These are phyloP conservation scores for Myiozetetes cayanensis DNA, from an alignment of 2,113 vertebrate species.

Conservation along the genomic window DNA sequence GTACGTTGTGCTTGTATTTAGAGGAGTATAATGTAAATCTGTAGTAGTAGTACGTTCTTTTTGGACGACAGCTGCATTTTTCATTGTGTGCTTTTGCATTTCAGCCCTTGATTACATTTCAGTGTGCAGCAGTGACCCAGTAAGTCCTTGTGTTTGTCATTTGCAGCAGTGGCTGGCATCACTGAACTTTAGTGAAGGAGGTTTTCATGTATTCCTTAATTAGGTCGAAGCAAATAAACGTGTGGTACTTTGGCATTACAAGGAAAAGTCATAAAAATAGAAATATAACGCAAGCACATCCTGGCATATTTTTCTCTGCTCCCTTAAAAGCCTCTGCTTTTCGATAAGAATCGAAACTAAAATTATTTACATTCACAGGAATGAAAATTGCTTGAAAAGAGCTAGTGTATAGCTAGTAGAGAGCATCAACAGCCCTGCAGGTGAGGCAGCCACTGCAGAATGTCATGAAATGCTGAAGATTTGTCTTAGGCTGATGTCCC, in stretches of 20 bases:
- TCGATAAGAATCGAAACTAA: not conserved
- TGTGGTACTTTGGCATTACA: not conserved
- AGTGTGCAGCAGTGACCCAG: not conserved
- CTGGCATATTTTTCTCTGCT: not conserved
- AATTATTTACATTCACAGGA: not conserved
- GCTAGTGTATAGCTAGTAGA: not conserved
- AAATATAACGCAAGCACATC: not conserved
- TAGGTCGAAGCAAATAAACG: slow-evolving; percentile 16
- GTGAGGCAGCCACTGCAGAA: not conserved
- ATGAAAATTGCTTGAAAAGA: not conserved
- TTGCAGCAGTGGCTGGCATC: not conserved
- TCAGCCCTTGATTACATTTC: not conserved
- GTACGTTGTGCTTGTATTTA: not conserved
- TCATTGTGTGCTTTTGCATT: not conserved
- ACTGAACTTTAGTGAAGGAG: slow-evolving; percentile 33
- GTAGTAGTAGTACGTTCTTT: not conserved
- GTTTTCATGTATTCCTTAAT: slow-evolving; percentile 42
- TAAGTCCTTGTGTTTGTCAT: not conserved
- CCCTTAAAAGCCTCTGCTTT: not conserved
- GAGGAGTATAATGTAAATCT: not conserved
- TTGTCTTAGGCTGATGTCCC: not conserved
- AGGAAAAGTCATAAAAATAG: slow-evolving; percentile 7
- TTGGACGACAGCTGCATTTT: not conserved
- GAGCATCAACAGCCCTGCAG: not conserved
- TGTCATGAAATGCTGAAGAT: not conserved